phyloP scores from a whole-genome alignment of 2,888 invertebrate species.

The Acleris emargana region DNA sequence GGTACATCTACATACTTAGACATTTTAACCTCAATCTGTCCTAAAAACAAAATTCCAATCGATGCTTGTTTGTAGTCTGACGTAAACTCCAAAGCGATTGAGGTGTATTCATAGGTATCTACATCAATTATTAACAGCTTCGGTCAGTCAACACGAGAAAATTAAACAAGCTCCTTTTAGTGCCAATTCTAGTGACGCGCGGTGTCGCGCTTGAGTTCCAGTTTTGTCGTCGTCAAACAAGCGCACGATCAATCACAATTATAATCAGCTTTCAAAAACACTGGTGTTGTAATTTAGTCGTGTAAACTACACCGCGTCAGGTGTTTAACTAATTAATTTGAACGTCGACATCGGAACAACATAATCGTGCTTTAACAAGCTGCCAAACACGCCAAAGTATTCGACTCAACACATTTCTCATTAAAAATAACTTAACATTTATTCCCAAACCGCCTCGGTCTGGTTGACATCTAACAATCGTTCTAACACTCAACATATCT shows the following conservation, averaged over 20 bases:
- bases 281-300: constrained; percentile 4
- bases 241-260: constrained; percentile 9
- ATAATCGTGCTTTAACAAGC: constrained; percentile 1
- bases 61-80: neutral
- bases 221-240: constrained; percentile 7
- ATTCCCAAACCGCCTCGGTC: constrained; percentile 8
- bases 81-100: neutral
- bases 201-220: neutral
- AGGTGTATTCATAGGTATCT: neutral
- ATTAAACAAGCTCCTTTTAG: constrained; percentile 1
- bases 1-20: too few species aligned
- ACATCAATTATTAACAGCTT: neutral
- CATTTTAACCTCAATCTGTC: too few species aligned
- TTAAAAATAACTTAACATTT: constrained; percentile 1
- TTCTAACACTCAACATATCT: constrained; percentile 32
- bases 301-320: constrained; percentile 8
- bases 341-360: neutral
- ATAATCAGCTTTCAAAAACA: constrained; percentile 18
- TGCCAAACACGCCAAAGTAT: neutral
- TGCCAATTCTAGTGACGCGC: neutral
- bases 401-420: neutral
- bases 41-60: neutral
- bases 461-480: constrained; percentile 25
- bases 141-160: constrained; percentile 1
- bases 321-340: constrained; percentile 7